Evolutionary conservation across 2,888 invertebrate genomes (phyloP).

Genomic region (Erebia aethiops): DNA sequence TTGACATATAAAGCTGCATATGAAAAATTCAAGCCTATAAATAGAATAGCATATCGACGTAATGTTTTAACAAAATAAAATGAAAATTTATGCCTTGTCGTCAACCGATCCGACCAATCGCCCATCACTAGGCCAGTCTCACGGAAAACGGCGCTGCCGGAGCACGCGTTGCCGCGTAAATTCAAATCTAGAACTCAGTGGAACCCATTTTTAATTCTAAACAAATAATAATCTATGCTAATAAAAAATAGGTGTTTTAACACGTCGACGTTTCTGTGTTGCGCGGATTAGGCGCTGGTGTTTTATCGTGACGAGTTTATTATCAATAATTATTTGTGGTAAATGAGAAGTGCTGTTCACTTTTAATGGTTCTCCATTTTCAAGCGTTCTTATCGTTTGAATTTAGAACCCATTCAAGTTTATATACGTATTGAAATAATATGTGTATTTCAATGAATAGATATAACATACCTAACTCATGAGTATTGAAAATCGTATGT

Average conservation of each 20-base stretch:
- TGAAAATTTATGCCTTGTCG: conserved; percentile 15
- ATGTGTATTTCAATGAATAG: too few relatives aligned
- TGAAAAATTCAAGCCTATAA: conserved; percentile 3
- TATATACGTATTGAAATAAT: too few relatives aligned
- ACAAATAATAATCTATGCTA: conserved; percentile 10
- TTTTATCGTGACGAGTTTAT: conserved; percentile 4
- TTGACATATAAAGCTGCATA: conserved; percentile 1
- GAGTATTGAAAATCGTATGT: too few relatives aligned
- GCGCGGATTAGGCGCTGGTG: neutral
- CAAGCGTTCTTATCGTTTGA: neutral
- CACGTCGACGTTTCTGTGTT: conserved; percentile 4
- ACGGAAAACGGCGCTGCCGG: conserved; percentile 54
- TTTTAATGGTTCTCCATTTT: neutral
- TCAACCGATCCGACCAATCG: neutral
- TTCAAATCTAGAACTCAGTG: conserved; percentile 34
- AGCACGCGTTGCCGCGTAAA: conserved; percentile 58
- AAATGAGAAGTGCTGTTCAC: conserved; percentile 5
- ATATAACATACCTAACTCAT: too few relatives aligned
- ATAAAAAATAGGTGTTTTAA: conserved; percentile 1
- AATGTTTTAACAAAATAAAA: neutral
- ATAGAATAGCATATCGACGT: conserved; percentile 15
- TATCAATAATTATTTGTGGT: neutral
- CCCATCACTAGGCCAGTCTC: conserved; percentile 65
- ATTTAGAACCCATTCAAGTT: conserved; percentile 17
- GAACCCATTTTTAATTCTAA: conserved; percentile 5